phyloP scores from a whole-genome alignment of 2,113 vertebrate genomes.

The Mandrillus leucophaeus region DNA sequence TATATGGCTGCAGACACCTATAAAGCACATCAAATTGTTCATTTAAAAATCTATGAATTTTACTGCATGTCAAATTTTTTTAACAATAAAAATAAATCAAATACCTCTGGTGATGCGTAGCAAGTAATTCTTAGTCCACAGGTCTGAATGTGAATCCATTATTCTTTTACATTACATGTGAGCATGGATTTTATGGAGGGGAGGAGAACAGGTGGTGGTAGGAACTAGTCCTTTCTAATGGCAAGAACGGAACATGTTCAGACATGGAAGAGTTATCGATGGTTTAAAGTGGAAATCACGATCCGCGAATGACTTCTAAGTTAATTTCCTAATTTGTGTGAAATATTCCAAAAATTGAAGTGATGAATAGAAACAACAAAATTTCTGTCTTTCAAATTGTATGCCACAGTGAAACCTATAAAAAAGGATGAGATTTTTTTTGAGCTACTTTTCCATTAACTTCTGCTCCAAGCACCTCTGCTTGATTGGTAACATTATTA shows the following conservation, averaged over 20 bases:
- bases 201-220: rapidly evolving
- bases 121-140: background rate
- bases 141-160: background rate
- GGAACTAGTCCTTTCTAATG: no score
- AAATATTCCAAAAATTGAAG: background rate
- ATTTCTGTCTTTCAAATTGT: background rate
- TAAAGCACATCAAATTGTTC: background rate
- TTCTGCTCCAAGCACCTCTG: background rate
- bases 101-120: no score
- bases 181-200: background rate
- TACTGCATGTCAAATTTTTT: background rate
- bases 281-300: background rate
- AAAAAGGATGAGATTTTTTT: background rate
- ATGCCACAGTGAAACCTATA: background rate
- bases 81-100: background rate
- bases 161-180: background rate
- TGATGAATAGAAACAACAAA: background rate
- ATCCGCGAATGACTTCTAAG: background rate
- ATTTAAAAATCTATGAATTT: background rate
- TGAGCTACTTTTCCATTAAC: background rate
- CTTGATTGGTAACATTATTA: background rate
- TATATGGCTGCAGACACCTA: background rate
- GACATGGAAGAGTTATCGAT: background rate
- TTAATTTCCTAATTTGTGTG: background rate
- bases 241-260: no score